phyloP scores from a whole-genome alignment of 2,113 vertebrate genomes.

The Pangasianodon hypophthalmus region DNA sequence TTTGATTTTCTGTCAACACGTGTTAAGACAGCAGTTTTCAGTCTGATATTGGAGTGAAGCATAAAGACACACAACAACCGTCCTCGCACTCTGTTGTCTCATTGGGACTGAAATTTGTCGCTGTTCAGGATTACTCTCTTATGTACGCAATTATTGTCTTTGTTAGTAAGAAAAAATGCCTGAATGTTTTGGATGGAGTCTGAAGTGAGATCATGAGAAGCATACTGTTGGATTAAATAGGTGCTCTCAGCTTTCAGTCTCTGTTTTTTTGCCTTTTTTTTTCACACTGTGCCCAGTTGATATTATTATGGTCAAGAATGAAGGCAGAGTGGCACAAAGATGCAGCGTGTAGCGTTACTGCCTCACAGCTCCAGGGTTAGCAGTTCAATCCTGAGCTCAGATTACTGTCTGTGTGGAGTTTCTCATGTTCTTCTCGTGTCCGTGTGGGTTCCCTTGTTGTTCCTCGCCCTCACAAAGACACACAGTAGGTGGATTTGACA shows the following conservation, averaged over 20 bases:
- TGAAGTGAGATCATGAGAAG: conserved; percentile 16
- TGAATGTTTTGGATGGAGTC: neutral
- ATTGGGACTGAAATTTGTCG: neutral
- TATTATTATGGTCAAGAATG: neutral
- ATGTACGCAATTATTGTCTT: conserved; percentile 38
- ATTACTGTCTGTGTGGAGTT: neutral
- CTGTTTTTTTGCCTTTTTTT: too few relatives aligned
- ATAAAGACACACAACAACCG: neutral
- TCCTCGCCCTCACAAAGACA: neutral
- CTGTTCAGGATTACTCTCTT: neutral
- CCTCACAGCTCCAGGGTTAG: neutral
- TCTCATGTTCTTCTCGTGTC: neutral
- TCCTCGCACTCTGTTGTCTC: neutral
- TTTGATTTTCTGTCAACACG: neutral
- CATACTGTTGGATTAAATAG: neutral
- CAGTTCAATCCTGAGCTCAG: neutral
- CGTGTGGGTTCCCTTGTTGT: neutral
- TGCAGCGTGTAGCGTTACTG: neutral
- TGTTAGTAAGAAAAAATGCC: conserved; percentile 4
- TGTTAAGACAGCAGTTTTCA: neutral
- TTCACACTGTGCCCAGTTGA: neutral
- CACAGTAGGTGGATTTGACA: neutral
- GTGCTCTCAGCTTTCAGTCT: neutral
- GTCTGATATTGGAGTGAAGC: neutral
- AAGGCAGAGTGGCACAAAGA: neutral